Conservation (phyloP, 1,140 invertebrate species). For the Antheraea mylitta region DNA sequence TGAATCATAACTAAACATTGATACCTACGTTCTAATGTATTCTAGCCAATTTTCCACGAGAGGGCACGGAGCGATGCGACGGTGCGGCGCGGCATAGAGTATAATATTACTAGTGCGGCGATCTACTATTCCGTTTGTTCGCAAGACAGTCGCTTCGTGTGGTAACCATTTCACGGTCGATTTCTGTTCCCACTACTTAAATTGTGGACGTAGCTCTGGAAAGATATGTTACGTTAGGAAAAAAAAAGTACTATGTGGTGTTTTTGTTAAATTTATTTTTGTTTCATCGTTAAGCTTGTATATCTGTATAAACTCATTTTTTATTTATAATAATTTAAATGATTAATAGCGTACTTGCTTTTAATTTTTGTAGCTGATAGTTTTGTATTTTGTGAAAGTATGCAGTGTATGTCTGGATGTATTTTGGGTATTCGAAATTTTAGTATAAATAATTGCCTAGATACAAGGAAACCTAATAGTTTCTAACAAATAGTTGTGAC, state of each 20-base stretch:
- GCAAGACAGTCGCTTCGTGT: constrained; percentile 64
- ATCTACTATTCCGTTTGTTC: constrained; percentile 62
- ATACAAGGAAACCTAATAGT: too few relatives aligned
- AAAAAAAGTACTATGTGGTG: constrained; percentile 2
- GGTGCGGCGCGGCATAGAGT: constrained; percentile 18
- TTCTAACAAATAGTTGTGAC: too few relatives aligned
- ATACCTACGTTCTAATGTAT: constrained; percentile 24
- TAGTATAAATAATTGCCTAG: too few relatives aligned
- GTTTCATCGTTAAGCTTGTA: too few relatives aligned
- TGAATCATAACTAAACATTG: constrained; percentile 19
- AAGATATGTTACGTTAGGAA: constrained; percentile 14
- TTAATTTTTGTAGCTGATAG: too few relatives aligned
- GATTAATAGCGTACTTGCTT: too few relatives aligned
- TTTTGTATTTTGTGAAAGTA: too few relatives aligned
- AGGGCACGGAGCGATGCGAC: constrained; percentile 47
- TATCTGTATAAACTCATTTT: too few relatives aligned
- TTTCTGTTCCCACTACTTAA: constrained; percentile 60
- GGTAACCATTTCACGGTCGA: constrained; percentile 74
- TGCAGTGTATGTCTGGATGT: too few relatives aligned
- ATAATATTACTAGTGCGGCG: too few relatives aligned
- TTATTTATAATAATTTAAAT: too few relatives aligned
- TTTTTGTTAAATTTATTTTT: constrained; percentile 2
- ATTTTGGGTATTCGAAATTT: too few relatives aligned
- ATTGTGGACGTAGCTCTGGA: constrained; percentile 47
- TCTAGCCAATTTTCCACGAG: constrained; percentile 70